Percentiles rank a stretch among this genome's conserved stretches.
Evolutionary conservation across 2,113 vertebrate genomes (phyloP).

Genomic region (Struthidea cinerea): DNA sequence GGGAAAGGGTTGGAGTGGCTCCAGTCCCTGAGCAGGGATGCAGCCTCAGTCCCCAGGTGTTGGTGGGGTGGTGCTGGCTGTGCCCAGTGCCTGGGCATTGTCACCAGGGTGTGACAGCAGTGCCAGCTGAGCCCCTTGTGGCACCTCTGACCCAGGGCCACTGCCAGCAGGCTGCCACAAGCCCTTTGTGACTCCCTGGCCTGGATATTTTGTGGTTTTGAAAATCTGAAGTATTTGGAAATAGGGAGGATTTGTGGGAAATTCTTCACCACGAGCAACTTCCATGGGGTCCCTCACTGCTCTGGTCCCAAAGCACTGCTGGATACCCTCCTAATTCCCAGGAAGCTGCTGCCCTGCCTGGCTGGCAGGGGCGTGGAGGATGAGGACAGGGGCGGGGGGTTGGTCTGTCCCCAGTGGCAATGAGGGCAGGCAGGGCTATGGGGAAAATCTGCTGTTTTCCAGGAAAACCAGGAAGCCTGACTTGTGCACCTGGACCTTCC

Average conservation of each 20-base stretch:
- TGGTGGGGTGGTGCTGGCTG: not conserved
- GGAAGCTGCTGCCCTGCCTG: not conserved
- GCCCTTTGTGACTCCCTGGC: not conserved
- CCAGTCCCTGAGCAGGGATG: no score
- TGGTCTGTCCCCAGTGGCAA: fast-evolving
- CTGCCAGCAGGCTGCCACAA: not conserved
- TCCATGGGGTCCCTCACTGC: not conserved
- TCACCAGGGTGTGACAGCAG: not conserved
- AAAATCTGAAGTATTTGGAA: not conserved
- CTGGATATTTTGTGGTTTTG: fast-evolving
- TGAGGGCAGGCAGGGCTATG: no score
- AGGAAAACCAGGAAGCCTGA: not conserved
- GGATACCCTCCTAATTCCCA: not conserved
- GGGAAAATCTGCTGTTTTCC: not conserved
- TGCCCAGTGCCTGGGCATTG: no score
- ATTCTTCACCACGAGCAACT: not conserved
- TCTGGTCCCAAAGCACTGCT: not conserved
- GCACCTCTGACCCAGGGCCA: not conserved
- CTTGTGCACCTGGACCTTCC: not conserved
- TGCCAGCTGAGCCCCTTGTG: not conserved
- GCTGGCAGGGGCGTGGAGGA: not conserved
- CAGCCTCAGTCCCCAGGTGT: no score
- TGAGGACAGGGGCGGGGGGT: not conserved
- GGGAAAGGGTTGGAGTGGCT: not conserved
- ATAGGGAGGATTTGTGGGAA: not conserved